These are phyloP conservation scores for Tragelaphus oryx DNA, from an alignment of 2,797 vertebrate genomes.

Conservation along the genomic window DNA sequence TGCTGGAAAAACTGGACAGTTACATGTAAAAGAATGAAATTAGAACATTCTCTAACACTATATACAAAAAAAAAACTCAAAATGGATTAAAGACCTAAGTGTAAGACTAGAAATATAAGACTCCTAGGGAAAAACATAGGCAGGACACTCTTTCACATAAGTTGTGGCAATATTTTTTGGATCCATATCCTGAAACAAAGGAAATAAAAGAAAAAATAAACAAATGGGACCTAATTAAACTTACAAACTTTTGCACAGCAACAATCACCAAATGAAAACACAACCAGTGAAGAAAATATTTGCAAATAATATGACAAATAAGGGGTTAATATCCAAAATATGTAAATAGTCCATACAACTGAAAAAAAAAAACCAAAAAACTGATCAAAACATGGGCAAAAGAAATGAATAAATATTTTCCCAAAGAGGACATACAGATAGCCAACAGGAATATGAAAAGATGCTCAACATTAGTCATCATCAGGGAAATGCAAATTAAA, in stretches of 20 bases:
- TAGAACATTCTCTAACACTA: background rate
- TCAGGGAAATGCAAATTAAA: background rate
- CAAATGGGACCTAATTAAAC: background rate
- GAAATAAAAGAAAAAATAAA: background rate
- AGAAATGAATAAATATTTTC: background rate
- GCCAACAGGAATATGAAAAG: background rate
- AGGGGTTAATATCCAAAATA: background rate
- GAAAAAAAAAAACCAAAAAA: background rate
- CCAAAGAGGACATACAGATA: background rate
- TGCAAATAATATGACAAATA: background rate
- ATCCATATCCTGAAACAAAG: background rate
- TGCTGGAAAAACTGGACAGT: background rate
- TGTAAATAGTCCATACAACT: background rate
- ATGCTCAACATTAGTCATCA: background rate
- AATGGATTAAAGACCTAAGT: background rate
- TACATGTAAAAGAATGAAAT: background rate
- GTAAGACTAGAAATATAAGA: background rate
- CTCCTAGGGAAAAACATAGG: background rate
- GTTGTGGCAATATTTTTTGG: background rate
- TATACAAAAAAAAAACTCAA: background rate
- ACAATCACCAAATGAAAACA: background rate
- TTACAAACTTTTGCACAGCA: background rate
- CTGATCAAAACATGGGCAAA: background rate
- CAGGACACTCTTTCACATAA: background rate
- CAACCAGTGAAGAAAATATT: background rate